Evolutionary conservation across 30 jellyfish, hydroid and myxozoan species (phyloP), one percentile per base, ranked within the genome.

Genomic region (Clytia hemisphaerica): DNA sequence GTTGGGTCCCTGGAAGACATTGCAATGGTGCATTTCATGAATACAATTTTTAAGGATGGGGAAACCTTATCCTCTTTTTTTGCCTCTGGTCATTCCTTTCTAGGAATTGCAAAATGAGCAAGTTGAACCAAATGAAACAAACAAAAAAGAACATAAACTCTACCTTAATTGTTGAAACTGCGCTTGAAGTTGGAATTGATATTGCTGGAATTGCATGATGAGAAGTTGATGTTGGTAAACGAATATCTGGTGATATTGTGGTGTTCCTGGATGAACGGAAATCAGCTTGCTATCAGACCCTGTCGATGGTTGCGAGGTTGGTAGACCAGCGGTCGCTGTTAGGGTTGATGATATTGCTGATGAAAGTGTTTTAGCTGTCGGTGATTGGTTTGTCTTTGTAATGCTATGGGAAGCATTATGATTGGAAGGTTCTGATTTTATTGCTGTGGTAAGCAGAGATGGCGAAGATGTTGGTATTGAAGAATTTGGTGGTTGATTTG

Each of bases 141-240:
- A n/a, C n/a, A n/a, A n/a, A n/a, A n/a, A n/a, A n/a, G n/a, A n/a
- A n/a, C n/a, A n/a, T n/a, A n/a, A n/a, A n/a, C n/a, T n/a, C 47
- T 91, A 95, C 50, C 94, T 91, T 2, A 91, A 71, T 66, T 91
- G 99, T 69, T 82, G 95, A 30, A 83, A 91, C 79, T 82, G 99
- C 2, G 84, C 84, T 47, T 91, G 99, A 16, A 91, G 80, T 67
- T 91, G 99, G 48, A 67, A 91, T 38, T 91, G 95, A 57, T 91
- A 91, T 61, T 91, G 99, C 79, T 91, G 99, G 54, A 80, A 91
- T 58, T 91, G 99, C 99, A 91, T 91, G 27, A 91, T 91, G 4
- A 91, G 77, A 35, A 91, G 35, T 69, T 91, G 99, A 65, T 91
- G 99, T 47, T 91, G 99, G 57, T 91, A 93, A 78, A 91, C 45